Evolutionary conservation across 1,140 invertebrate species (phyloP).

Genomic region (Agraylea sexmaculata): DNA sequence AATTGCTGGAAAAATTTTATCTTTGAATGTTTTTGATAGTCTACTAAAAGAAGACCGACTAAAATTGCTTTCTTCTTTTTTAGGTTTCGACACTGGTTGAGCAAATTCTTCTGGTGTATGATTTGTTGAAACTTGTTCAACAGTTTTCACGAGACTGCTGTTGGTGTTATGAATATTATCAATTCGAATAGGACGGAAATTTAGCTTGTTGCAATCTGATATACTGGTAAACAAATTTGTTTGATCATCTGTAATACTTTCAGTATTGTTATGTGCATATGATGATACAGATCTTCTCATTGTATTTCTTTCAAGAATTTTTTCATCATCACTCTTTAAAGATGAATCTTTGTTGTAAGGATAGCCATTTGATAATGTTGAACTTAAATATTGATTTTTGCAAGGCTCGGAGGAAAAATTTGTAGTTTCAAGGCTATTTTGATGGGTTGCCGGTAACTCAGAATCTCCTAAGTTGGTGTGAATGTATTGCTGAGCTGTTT

Average conservation of each 20-base stretch:
- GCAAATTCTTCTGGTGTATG: slow-evolving; percentile 9
- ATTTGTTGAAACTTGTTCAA: slow-evolving; percentile 19
- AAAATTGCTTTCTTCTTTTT: too few relatives aligned
- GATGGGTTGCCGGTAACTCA: too few relatives aligned
- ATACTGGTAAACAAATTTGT: slow-evolving; percentile 5
- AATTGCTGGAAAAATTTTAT: too few relatives aligned
- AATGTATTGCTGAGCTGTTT: too few relatives aligned
- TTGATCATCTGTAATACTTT: slow-evolving; percentile 24
- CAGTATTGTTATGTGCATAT: slow-evolving; percentile 39
- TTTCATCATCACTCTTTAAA: slow-evolving; percentile 41
- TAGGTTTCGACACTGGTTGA: slow-evolving; percentile 9
- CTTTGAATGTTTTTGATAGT: slow-evolving; percentile 33
- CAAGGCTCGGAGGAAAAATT: too few relatives aligned
- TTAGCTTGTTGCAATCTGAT: slow-evolving; percentile 9
- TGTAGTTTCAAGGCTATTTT: too few relatives aligned
- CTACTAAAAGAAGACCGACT: slow-evolving; percentile 28
- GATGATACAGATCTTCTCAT: slow-evolving; percentile 25
- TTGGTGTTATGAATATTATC: slow-evolving; percentile 7
- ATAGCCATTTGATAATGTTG: too few relatives aligned
- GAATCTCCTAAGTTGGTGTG: too few relatives aligned
- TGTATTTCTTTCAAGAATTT: slow-evolving; percentile 32
- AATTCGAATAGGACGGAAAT: slow-evolving; percentile 10
- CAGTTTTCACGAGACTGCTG: slow-evolving; percentile 19
- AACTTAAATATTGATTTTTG: too few relatives aligned
- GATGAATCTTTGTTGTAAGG: slow-evolving; percentile 24